These are phyloP conservation scores for Microtus ochrogaster DNA, from an alignment of 2,113 vertebrate genomes.

Conservation along the genomic window DNA sequence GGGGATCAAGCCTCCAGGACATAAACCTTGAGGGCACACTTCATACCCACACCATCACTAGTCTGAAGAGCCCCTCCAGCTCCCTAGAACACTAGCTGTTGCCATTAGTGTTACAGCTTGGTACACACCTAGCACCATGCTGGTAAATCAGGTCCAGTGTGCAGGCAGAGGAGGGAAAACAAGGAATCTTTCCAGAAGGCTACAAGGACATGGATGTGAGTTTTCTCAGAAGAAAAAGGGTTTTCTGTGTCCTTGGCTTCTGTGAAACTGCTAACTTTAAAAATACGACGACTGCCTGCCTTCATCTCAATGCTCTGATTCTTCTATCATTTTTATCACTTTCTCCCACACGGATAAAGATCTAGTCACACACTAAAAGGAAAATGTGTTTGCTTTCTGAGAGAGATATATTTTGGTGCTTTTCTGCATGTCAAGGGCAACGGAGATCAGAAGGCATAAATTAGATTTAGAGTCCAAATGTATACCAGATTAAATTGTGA, in stretches of 20 bases:
- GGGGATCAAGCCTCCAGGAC: not conserved
- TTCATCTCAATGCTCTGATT: constrained; percentile 31
- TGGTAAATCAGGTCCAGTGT: not conserved
- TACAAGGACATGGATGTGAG: not conserved
- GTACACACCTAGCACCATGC: not conserved
- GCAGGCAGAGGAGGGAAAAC: not conserved
- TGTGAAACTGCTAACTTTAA: constrained; percentile 31
- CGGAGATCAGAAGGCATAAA: constrained; percentile 59
- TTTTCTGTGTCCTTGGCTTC: constrained; percentile 38
- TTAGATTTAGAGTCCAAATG: constrained; percentile 69
- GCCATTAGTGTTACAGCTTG: not conserved
- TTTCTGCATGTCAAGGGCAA: constrained; percentile 70
- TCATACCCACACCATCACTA: not conserved
- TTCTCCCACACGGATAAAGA: constrained; percentile 63
- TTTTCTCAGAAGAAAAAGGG: not conserved
- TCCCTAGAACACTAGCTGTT: not conserved
- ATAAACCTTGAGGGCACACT: not conserved
- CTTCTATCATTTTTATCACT: constrained; percentile 68
- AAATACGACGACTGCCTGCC: constrained; percentile 46
- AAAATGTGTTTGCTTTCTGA: constrained; percentile 66
- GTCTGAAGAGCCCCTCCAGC: not conserved
- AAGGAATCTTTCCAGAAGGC: not conserved
- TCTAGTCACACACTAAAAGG: constrained; percentile 50
- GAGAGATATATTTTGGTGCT: constrained; percentile 58
- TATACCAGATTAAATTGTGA: constrained; percentile 51